Conservation (phyloP, 1,140 invertebrate species). For the Pogonognathellus flavescens region DNA sequence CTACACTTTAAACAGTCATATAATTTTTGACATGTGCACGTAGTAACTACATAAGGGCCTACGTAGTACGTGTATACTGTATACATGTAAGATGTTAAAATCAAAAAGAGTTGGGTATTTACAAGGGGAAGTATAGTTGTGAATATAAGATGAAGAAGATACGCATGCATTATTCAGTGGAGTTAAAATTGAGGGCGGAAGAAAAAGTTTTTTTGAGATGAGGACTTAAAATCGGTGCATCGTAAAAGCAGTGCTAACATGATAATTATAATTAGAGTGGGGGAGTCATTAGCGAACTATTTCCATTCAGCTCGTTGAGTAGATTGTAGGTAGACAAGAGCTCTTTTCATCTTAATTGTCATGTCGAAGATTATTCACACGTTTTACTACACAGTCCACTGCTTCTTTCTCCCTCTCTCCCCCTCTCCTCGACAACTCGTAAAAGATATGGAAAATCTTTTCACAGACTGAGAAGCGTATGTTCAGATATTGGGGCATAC, state of each 20-base stretch:
- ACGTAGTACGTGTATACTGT: too few species aligned
- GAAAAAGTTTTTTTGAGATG: neutral
- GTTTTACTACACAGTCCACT: constrained; percentile 11
- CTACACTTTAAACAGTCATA: too few species aligned
- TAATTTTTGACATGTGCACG: too few species aligned
- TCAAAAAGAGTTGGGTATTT: too few species aligned
- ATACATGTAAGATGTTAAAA: too few species aligned
- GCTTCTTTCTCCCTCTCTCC: too few species aligned
- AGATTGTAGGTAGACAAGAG: constrained; percentile 22
- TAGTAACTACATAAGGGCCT: too few species aligned
- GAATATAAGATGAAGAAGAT: neutral
- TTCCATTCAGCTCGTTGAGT: constrained; percentile 56
- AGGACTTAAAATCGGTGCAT: constrained; percentile 3
- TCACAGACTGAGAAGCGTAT: too few species aligned
- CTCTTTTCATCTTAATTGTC: constrained; percentile 55
- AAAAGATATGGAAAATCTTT: too few species aligned
- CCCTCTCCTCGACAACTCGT: too few species aligned
- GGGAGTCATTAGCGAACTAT: constrained; percentile 60
- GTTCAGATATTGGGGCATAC: too few species aligned
- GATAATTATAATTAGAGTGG: constrained; percentile 53
- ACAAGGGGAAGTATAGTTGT: too few species aligned
- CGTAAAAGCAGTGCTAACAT: constrained; percentile 53
- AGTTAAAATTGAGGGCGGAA: neutral
- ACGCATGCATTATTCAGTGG: neutral
- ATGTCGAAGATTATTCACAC: constrained; percentile 58